Conservation (phyloP, 2,888 invertebrate genomes). For the Blastobasis lacticolella region DNA sequence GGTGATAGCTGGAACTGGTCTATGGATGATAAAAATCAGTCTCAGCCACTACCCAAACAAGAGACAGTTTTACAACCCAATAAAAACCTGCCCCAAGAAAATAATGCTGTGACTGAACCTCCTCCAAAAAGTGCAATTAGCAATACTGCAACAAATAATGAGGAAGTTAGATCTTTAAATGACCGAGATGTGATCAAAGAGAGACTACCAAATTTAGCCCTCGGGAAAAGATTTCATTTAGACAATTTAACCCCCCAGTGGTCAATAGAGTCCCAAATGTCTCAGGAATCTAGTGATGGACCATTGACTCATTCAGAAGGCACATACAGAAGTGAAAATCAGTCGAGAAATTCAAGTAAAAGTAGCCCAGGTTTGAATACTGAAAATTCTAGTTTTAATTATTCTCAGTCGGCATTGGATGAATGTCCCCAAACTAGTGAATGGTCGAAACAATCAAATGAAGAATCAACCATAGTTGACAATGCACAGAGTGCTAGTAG, state of each 20-base stretch:
- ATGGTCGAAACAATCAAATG: slow-evolving; percentile 39
- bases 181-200: slow-evolving; percentile 57
- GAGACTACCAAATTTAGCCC: slow-evolving; percentile 56
- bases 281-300: slow-evolving; percentile 78
- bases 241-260: slow-evolving; percentile 74
- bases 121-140: slow-evolving; percentile 21
- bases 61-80: slow-evolving; percentile 17
- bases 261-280: slow-evolving; percentile 79
- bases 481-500: slow-evolving; percentile 28
- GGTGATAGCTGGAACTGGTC: slow-evolving; percentile 78
- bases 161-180: slow-evolving; percentile 49
- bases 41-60: slow-evolving; percentile 22
- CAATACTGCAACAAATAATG: slow-evolving; percentile 24
- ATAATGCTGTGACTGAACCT: slow-evolving; percentile 23
- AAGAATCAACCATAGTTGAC: slow-evolving; percentile 31
- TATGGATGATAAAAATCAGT: slow-evolving; percentile 61
- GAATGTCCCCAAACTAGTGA: slow-evolving; percentile 41
- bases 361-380: slow-evolving; percentile 57
- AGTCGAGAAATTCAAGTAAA: slow-evolving; percentile 69
- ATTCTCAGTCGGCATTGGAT: slow-evolving; percentile 39
- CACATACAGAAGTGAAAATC: slow-evolving; percentile 74
- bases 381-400: slow-evolving; percentile 59
- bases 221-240: slow-evolving; percentile 56
- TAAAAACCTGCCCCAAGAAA: slow-evolving; percentile 23
- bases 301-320: slow-evolving; percentile 75